phyloP scores from a whole-genome alignment of 2,113 vertebrate species.

The Chunga burmeisteri region DNA sequence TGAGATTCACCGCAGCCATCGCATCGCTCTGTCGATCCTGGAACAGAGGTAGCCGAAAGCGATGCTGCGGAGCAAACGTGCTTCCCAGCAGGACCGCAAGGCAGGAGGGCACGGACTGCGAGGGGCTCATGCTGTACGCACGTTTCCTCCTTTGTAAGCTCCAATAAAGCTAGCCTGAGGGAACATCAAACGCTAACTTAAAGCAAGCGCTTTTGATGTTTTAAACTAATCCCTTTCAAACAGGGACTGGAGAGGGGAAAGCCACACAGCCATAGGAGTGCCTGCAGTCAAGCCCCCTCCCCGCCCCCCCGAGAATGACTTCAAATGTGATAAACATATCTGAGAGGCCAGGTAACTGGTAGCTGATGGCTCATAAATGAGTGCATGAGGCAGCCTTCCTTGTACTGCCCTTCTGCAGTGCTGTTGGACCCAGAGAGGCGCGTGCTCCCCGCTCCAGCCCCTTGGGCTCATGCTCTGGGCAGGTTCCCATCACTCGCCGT shows the following conservation, averaged over 20 bases:
- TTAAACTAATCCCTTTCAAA: not conserved
- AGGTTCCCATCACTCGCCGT: not conserved
- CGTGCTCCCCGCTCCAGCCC: not conserved
- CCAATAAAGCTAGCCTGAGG: rapidly evolving
- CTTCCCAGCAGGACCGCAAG: not conserved
- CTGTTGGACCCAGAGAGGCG: not conserved
- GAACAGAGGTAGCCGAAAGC: rapidly evolving
- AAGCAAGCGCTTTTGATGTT: not conserved
- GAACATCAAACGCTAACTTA: not conserved
- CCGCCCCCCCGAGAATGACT: not conserved
- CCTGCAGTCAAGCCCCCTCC: not conserved
- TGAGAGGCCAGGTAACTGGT: not conserved
- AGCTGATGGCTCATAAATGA: not conserved
- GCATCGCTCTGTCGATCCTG: rapidly evolving
- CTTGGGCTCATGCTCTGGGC: not conserved
- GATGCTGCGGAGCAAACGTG: rapidly evolving
- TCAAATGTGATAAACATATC: not conserved
- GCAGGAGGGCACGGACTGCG: not conserved
- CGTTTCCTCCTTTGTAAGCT: not conserved
- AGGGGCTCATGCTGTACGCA: rapidly evolving
- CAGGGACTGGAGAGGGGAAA: not conserved
- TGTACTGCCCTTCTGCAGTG: rapidly evolving
- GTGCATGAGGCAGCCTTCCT: not conserved
- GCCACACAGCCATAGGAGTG: not conserved
- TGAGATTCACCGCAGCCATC: rapidly evolving